These are phyloP conservation scores for Tricholaema leucomelas DNA, from an alignment of 2,113 vertebrate species.

Conservation along the genomic window DNA sequence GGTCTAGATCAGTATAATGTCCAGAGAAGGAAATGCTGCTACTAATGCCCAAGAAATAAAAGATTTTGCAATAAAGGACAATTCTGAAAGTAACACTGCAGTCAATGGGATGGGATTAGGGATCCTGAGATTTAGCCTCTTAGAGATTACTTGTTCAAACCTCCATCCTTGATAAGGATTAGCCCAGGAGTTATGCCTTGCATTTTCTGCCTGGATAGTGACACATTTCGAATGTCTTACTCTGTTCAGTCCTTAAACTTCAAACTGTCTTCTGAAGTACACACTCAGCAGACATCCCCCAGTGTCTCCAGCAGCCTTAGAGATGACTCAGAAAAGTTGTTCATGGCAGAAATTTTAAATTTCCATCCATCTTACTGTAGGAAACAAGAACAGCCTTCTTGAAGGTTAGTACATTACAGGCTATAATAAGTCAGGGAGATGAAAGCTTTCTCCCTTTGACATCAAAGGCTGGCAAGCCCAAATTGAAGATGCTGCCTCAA, in stretches of 20 bases:
- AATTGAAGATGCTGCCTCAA: background rate
- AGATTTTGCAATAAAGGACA: background rate
- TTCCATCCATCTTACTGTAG: background rate
- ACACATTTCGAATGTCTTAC: background rate
- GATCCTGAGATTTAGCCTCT: background rate
- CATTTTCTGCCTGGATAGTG: background rate
- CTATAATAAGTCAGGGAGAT: background rate
- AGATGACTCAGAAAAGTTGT: background rate
- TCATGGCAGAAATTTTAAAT: background rate
- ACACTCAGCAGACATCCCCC: background rate
- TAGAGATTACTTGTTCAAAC: conserved; percentile 12
- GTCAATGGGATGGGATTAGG: background rate
- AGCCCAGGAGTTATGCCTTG: background rate
- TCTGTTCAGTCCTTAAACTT: background rate
- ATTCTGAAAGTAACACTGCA: background rate
- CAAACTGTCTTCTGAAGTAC: background rate
- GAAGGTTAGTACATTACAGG: background rate
- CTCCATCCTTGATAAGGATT: background rate
- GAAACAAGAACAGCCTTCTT: background rate
- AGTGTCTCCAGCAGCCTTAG: background rate
- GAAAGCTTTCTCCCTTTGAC: background rate
- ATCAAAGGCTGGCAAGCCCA: background rate
- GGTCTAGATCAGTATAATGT: background rate
- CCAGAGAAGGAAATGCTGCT: background rate
- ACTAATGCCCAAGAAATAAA: background rate